A percentile compares a stretch with the other conserved stretches of the same genome.
Evolutionary conservation across 2,797 vertebrate species (phyloP).

Genomic region (Gastrophryne carolinensis): DNA sequence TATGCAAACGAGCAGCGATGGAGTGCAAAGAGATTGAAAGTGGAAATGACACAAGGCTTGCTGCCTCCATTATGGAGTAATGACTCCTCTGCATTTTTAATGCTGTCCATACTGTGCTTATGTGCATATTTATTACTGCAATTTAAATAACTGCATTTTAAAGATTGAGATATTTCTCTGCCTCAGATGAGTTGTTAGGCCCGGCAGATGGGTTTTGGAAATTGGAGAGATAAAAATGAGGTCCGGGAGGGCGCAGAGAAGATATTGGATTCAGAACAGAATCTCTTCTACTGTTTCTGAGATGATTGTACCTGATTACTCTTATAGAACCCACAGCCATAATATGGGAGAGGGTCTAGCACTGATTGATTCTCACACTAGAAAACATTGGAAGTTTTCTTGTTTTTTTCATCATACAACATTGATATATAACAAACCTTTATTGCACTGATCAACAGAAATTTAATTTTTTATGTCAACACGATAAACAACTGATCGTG

Average conservation of each 20-base stretch:
- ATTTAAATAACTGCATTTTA: slow-evolving; percentile 39
- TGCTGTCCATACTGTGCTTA: slow-evolving; percentile 9
- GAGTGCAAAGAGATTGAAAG: slow-evolving; percentile 28
- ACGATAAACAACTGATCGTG: no score
- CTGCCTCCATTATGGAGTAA: slow-evolving; percentile 38
- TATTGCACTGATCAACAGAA: no score
- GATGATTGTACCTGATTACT: background rate
- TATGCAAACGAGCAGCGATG: slow-evolving; percentile 26
- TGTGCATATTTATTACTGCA: slow-evolving; percentile 40
- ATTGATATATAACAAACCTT: no score
- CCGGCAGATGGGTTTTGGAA: background rate
- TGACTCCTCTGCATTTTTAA: slow-evolving; percentile 34
- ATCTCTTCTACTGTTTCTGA: background rate
- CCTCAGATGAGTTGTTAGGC: background rate
- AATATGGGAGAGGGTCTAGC: no score
- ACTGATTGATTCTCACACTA: no score
- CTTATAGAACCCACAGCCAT: no score
- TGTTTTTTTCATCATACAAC: no score
- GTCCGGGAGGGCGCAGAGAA: background rate
- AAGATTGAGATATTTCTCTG: slow-evolving; percentile 22
- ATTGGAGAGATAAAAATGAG: background rate
- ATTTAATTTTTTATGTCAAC: no score
- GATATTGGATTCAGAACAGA: background rate
- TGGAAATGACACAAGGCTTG: slow-evolving; percentile 27
- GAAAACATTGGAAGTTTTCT: no score